Evolutionary conservation across 2,797 vertebrate genomes (phyloP), one percentile per base, ranked within the genome.

Genomic region (Myiothlypis coronata): DNA sequence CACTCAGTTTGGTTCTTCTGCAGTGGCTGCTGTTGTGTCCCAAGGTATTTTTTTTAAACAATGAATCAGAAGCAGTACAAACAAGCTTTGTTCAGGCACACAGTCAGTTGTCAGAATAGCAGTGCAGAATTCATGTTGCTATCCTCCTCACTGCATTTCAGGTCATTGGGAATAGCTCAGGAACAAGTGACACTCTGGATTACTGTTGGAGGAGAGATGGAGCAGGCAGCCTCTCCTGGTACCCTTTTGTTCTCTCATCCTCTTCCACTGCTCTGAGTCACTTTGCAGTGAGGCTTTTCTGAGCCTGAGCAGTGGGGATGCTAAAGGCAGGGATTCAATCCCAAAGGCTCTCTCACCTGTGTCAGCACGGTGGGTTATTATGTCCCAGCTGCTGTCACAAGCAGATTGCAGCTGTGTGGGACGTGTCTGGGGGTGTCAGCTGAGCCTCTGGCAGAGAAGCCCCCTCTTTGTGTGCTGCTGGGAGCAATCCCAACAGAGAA

Each of bases 121-220:
- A 41, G 28, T 55, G 47, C 70, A 91, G 89, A 85, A 90, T 79
- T 89, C 67, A 60, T 74, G 75, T 50, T 89, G 91, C 79, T 89
- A 5, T 77, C 49, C 39, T 87, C 63, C 79, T 93, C 75, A 8
- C 71, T 87, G 81, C 35, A 14, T 93, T 91, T 76, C 81, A 90
- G 89, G 91, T 89, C 91, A 53, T 8, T 55, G 67, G 71, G 74
- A 92, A 72, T 20, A 77, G 75, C 53, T 76, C 75, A 74, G 93
- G 75, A 94, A 43, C 79, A 96, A 94, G 61, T 92, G 84, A 79
- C 93, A 85, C 28, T 52, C 49, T 32, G 12, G 64, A 89, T 94
- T 92, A 91, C 57, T 83, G 75, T 74, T 10, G 63, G 49, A 49
- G 60, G 69, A 57, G 61, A 70, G 64, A 43, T 37, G 46, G 76